These are phyloP conservation scores for Agrotis puta DNA, from an alignment of 2,888 invertebrate species.

Conservation along the genomic window DNA sequence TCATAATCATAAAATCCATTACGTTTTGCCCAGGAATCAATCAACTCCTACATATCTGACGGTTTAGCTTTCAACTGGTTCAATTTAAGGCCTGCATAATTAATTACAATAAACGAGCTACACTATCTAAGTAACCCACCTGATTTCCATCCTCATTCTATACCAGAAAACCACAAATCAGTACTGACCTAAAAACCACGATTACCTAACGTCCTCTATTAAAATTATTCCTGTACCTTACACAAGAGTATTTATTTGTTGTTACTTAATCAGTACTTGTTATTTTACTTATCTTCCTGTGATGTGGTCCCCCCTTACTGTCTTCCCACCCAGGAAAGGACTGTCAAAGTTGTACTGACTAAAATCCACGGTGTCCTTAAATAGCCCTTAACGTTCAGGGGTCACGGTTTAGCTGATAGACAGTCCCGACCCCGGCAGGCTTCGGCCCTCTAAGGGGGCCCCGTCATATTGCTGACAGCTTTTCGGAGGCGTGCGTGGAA, in stretches of 20 bases:
- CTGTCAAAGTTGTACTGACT: no score
- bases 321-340: no score
- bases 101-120: constrained; percentile 10
- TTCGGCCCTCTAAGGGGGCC: no score
- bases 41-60: no score
- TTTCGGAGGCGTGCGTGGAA: no score
- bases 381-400: no score
- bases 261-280: not conserved
- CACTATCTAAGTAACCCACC: constrained; percentile 15
- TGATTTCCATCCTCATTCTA: constrained; percentile 41
- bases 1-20: not conserved
- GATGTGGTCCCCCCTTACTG: no score
- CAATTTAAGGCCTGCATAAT: constrained; percentile 1
- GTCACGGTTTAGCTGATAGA: no score
- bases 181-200: constrained; percentile 34
- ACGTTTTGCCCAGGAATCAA: not conserved
- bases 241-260: constrained; percentile 34
- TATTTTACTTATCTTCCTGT: constrained; percentile 1
- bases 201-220: constrained; percentile 50
- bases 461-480: no score
- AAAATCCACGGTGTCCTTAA: no score
- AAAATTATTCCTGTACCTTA: constrained; percentile 50
- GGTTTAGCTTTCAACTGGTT: no score
- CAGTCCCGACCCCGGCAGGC: no score
- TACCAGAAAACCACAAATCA: constrained; percentile 52